Evolutionary conservation across 1,140 invertebrate species (phyloP), one percentile per base, ranked within the genome.

Genomic region (Drosophila insularis): DNA sequence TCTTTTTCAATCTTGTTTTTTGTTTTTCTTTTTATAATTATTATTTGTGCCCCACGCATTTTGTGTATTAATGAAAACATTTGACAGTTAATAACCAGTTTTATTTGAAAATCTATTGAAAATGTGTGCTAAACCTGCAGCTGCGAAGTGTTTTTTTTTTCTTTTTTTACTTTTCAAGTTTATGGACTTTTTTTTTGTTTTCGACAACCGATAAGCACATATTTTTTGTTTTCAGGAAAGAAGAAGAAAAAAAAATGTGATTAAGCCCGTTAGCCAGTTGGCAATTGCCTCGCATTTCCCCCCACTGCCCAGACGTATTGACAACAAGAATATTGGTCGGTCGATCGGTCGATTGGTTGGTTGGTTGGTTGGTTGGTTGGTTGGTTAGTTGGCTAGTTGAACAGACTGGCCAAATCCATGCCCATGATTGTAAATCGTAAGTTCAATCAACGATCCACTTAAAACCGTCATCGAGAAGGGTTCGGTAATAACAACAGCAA

Each of bases 61-160:
- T 67, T 56, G 60, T 56, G 60, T 43, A 63, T 71, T 72, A 60
- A 76, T 68, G 60, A 72, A 72, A 76, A 76, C 74, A 76, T 72
- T 72, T 62, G 54, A 50, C 68, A 62, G 40, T 64, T 23, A 64
- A 75, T 46, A 58, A 35, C 32, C 32, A 35, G 31, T 32, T 37
- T 58, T 58, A 10, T 35, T 58, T 58, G 10, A 50, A 21, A 50
- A 50, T 50, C 43, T 50, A 50, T 50, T 50, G 43, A 10, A 50
- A 50, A 50, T 50, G 43, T 50, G 43, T 50, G 43, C 43, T 50
- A 50, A 50, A 50, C 43, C 43, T 50, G 17, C 43, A 50, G 43
- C 43, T 50, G 43, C 43, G 8, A 43, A 46, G 43, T 2, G 8
- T 21, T 50, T 50, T 21, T 19, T 46, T 3, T 46, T 19, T 46